Evolutionary conservation across 2,888 invertebrate species (phyloP).

Genomic region (Epistrophe grossulariae): DNA sequence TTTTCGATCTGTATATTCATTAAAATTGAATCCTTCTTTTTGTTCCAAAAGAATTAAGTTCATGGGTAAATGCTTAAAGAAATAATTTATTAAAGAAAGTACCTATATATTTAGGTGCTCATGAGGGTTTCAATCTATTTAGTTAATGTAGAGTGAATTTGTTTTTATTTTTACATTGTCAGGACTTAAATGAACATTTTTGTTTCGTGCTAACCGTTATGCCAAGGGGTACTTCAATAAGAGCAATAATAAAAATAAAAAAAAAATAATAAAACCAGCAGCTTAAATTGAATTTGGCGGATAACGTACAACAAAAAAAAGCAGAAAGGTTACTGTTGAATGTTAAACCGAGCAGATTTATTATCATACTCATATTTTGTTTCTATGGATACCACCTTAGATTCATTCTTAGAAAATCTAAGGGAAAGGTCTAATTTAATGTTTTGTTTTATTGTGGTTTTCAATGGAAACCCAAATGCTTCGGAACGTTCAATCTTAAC

Average conservation of each 20-base stretch:
- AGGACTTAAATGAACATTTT: neutral
- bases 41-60: neutral
- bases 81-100: neutral
- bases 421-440: constrained; percentile 7
- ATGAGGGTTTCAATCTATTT: neutral
- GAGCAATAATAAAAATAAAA: too few relatives aligned
- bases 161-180: neutral
- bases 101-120: neutral
- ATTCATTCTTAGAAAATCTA: neutral
- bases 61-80: neutral
- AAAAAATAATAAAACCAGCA: neutral
- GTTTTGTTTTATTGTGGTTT: neutral
- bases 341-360: too few relatives aligned
- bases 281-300: neutral
- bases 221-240: too few relatives aligned
- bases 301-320: neutral
- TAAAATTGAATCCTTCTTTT: neutral
- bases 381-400: neutral
- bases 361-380: neutral
- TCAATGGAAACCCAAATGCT: neutral
- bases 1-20: neutral
- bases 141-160: neutral
- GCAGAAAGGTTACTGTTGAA: neutral
- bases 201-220: too few relatives aligned
- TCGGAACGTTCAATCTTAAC: neutral